Conservation (phyloP, 2,888 invertebrate species). For the Tryphoninae sp. region DNA sequence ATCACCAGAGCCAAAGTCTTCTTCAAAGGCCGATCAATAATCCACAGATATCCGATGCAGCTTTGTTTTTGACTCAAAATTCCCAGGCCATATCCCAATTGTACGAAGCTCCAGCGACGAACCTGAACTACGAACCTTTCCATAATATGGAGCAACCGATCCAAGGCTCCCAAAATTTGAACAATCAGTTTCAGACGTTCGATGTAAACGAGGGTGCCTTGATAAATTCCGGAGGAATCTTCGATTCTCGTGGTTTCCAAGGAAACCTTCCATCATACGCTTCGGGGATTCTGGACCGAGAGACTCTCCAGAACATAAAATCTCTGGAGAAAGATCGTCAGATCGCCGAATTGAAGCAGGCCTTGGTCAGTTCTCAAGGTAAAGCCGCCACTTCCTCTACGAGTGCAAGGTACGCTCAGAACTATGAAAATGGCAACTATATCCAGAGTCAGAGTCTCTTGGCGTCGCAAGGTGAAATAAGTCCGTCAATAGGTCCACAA, state of each 20-base stretch:
- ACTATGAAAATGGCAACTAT: slow-evolving; percentile 67
- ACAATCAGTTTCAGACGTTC: slow-evolving; percentile 59
- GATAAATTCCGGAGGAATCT: slow-evolving; percentile 27
- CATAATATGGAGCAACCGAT: slow-evolving; percentile 59
- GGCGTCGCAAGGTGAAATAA: slow-evolving; percentile 47
- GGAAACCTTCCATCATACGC: slow-evolving; percentile 74
- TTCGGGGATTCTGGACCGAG: slow-evolving; percentile 74
- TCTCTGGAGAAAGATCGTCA: slow-evolving; percentile 76
- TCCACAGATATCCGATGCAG: slow-evolving; percentile 76
- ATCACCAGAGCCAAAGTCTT: slow-evolving; percentile 63
- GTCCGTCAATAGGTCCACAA: slow-evolving; percentile 57
- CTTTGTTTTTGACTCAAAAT: slow-evolving; percentile 76
- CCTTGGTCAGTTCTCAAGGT: slow-evolving; percentile 67
- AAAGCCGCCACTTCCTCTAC: slow-evolving; percentile 64
- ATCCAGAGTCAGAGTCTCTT: slow-evolving; percentile 64
- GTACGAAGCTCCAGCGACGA: slow-evolving; percentile 74
- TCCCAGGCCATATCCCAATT: slow-evolving; percentile 78
- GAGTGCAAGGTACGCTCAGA: slow-evolving; percentile 68
- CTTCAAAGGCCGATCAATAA: slow-evolving; percentile 61
- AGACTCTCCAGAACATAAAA: slow-evolving; percentile 73
- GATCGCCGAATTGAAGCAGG: slow-evolving; percentile 74
- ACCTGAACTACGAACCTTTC: slow-evolving; percentile 75
- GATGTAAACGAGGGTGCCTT: background rate
- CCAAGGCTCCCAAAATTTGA: slow-evolving; percentile 64
- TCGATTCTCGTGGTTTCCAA: slow-evolving; percentile 46